These are phyloP conservation scores for Cinara cedri DNA, from an alignment of 2,888 invertebrate genomes.

Conservation along the genomic window DNA sequence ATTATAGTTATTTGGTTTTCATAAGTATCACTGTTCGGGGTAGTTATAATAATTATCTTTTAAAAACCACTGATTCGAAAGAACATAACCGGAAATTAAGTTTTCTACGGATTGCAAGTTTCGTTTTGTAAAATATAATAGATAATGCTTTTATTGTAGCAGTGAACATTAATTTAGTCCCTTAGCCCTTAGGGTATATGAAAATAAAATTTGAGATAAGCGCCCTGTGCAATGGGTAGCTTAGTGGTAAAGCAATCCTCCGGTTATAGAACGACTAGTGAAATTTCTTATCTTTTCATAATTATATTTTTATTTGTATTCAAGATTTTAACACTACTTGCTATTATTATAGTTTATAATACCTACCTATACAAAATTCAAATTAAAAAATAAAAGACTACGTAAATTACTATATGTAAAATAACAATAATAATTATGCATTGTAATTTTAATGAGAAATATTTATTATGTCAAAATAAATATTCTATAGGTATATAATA, in stretches of 20 bases:
- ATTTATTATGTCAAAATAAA: conserved; percentile 11
- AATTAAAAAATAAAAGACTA: background rate
- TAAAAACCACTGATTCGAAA: conserved; percentile 26
- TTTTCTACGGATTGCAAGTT: too few relatives aligned
- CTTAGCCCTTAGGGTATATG: too few relatives aligned
- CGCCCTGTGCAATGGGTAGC: too few relatives aligned
- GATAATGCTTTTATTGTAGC: too few relatives aligned
- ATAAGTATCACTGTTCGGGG: background rate
- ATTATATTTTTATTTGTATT: too few relatives aligned
- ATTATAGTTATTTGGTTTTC: conserved; percentile 28
- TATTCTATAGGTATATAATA: background rate
- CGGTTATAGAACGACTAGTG: too few relatives aligned
- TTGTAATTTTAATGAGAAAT: background rate
- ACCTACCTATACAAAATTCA: background rate
- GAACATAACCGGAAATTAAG: too few relatives aligned
- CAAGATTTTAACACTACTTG: background rate
- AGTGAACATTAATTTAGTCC: too few relatives aligned
- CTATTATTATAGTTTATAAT: background rate
- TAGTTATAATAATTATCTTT: conserved; percentile 41
- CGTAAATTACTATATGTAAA: background rate
- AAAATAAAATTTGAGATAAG: too few relatives aligned
- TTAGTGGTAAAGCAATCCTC: too few relatives aligned
- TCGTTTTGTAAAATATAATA: too few relatives aligned
- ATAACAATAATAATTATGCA: background rate
- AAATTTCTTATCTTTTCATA: too few relatives aligned